These are phyloP conservation scores for Siderastrea siderea DNA, from an alignment of 92 coral and sea anemone genomes.

Conservation along the genomic window DNA sequence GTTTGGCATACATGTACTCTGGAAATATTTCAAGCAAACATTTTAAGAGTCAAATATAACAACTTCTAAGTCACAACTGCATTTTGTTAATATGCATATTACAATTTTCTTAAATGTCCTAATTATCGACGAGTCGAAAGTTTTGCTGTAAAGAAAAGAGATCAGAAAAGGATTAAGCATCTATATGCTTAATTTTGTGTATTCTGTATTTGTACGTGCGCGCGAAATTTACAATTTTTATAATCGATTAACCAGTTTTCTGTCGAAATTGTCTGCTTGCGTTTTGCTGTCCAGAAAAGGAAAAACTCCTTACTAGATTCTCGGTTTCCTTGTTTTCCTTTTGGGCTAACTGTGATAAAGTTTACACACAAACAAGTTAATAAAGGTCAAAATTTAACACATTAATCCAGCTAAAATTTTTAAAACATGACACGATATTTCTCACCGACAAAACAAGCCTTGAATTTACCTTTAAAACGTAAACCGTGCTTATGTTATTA, in stretches of 20 bases:
- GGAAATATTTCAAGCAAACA: constrained; percentile 20
- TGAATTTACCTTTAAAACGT: not conserved
- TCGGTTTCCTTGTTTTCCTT: not conserved
- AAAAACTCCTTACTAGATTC: not conserved
- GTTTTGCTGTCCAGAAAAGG: not conserved
- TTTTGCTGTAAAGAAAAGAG: not conserved
- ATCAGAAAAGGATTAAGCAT: no score
- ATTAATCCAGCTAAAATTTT: not conserved
- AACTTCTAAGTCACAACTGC: not conserved
- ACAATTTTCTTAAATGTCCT: not conserved
- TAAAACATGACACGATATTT: not conserved
- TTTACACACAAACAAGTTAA: not conserved
- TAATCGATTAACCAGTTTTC: not conserved
- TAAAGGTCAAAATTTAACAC: not conserved
- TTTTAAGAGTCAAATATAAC: not conserved
- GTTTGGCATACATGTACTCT: not conserved
- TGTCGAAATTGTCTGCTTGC: not conserved
- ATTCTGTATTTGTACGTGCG: no score
- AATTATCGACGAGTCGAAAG: not conserved
- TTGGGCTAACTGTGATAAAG: not conserved
- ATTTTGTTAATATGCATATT: not conserved
- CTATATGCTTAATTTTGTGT: no score
- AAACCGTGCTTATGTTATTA: not conserved
- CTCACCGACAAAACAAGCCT: not conserved
- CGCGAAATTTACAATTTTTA: no score